Evolutionary conservation across 1,140 invertebrate species (phyloP), one percentile per base, ranked within the genome.

Genomic region (Hylaeus anthracinus): DNA sequence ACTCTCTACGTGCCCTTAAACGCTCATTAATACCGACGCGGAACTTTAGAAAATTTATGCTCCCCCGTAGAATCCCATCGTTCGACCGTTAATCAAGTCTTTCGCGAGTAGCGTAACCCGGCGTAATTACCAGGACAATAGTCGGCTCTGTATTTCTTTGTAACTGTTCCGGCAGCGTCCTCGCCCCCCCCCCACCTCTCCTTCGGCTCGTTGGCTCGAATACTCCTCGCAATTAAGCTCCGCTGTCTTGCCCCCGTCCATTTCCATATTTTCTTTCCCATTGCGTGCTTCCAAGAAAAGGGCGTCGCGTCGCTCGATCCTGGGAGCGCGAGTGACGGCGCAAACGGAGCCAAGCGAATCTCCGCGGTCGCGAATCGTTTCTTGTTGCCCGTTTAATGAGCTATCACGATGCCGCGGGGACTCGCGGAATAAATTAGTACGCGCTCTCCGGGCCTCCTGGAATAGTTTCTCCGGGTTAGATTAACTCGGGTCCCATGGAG

Each of bases 221-320:
- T 73, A 37, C 85, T 26, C 77, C 74, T 64, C 80, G 85, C 86
- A 89, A 89, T 90, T 90, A 89, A 84, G 86, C 76, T 65, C 45
- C 72, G 83, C 77, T 83, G 61, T 82, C 76, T 81, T 70, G 74
- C 73, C 56, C 26, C 70, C 41, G 60, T 41, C 63, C 45, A 88
- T 90, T 89, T 88, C 87, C 89, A 89, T 88, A 90, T 88, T 89
- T 88, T 87, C 86, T 87, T 89, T 90, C 88, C 80, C 88, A 89
- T 82, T 66, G 74, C 37, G 61, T 53, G 60, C 60, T 82, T 86
- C 83, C 60, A 39, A 77, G 79, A 64, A 81, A 72, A 76, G 55
- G 73, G 72, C 73, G 72, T 78, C 73, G 63, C 72, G 73, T 70
- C 61, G 51, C 39, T 63, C 56, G 73, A 41, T 77, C 58, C 64